Percentiles rank a stretch among this genome's conserved stretches.
Conservation (phyloP, 2,888 invertebrate species). For the Apodemia hepburni region DNA sequence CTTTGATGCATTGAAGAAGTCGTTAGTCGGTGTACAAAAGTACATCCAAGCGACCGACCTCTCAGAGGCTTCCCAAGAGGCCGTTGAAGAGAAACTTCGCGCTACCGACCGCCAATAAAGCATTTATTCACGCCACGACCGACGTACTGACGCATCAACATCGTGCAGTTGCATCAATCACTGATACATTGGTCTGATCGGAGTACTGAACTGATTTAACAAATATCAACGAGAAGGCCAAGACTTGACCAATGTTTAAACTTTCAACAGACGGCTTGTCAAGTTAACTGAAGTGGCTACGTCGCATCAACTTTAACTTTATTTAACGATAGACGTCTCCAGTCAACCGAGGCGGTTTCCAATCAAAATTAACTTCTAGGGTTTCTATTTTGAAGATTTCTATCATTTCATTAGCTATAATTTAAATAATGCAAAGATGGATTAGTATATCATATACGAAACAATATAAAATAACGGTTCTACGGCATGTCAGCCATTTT, state of each 20-base stretch:
- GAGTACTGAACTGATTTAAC: not conserved
- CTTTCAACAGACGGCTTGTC: not conserved
- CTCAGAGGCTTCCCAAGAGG: conserved; percentile 95
- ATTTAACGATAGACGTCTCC: too few species aligned
- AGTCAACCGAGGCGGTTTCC: too few species aligned
- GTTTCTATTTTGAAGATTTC: not conserved
- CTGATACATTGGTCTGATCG: not conserved
- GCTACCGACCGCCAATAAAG: conserved; percentile 94
- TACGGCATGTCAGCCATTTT: too few species aligned
- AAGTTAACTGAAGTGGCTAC: too few species aligned
- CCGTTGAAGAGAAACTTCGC: conserved; percentile 95
- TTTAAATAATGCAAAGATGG: too few species aligned
- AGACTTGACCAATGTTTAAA: not conserved
- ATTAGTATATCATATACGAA: too few species aligned
- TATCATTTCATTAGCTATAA: not conserved
- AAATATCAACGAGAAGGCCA: not conserved
- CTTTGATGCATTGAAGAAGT: conserved; percentile 98
- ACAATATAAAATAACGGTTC: too few species aligned
- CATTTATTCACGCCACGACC: conserved; percentile 48
- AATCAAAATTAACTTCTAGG: not conserved
- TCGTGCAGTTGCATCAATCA: conserved; percentile 17
- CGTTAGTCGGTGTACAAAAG: conserved; percentile 97
- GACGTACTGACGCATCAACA: conserved; percentile 34
- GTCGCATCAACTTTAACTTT: too few species aligned
- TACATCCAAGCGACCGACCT: conserved; percentile 98